Conservation (phyloP, 2,797 vertebrate species). For the Trachops cirrhosus region DNA sequence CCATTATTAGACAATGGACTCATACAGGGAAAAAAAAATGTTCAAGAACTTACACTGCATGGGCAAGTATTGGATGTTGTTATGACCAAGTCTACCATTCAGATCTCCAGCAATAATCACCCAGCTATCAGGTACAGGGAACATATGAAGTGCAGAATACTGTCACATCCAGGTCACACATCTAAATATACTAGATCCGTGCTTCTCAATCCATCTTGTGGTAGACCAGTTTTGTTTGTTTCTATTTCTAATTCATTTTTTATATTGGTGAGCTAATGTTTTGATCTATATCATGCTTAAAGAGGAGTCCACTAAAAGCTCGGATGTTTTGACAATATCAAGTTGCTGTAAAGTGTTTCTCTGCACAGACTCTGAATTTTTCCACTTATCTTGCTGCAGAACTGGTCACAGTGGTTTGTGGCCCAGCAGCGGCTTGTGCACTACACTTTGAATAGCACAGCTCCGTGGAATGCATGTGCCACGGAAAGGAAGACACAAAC, state of each 20-base stretch:
- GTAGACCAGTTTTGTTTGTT: background rate
- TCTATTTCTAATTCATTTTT: background rate
- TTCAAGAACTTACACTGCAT: background rate
- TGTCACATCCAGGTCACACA: background rate
- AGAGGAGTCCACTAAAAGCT: background rate
- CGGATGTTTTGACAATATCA: background rate
- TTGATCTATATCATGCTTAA: background rate
- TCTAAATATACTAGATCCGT: background rate
- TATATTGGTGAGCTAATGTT: background rate
- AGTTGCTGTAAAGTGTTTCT: background rate
- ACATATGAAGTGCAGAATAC: background rate
- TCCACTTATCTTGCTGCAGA: background rate
- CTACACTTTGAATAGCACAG: background rate
- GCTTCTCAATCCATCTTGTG: background rate
- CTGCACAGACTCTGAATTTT: background rate
- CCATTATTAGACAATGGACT: background rate
- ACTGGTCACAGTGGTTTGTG: background rate
- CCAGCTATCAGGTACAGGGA: background rate
- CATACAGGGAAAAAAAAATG: background rate
- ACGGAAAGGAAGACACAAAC: background rate
- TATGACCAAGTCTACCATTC: background rate
- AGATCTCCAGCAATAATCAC: background rate
- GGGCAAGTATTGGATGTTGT: background rate
- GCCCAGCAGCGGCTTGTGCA: background rate
- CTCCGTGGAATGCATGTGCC: rapidly evolving